Percentiles rank a stretch among this genome's conserved stretches.
phyloP scores from a whole-genome alignment of 2,888 invertebrate species.

The Cephus spinipes region DNA sequence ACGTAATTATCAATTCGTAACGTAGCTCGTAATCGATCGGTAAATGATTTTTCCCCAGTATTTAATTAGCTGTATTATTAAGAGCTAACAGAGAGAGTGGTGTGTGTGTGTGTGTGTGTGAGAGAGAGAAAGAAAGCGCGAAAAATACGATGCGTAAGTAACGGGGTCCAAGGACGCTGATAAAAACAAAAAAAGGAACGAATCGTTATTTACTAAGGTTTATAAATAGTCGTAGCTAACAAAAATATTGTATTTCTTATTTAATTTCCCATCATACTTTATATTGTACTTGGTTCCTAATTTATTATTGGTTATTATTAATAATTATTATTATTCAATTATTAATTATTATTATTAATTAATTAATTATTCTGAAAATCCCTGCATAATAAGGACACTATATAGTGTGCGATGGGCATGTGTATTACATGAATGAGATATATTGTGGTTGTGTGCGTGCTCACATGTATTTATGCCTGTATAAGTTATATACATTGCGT shows the following conservation, averaged over 20 bases:
- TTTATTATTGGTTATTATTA: constrained; percentile 52
- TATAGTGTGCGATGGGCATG: constrained; percentile 27
- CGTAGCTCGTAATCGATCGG: background rate
- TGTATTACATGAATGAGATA: constrained; percentile 34
- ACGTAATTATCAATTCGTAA: constrained; percentile 2
- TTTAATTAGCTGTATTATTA: constrained; percentile 10
- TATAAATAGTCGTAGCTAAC: constrained; percentile 47
- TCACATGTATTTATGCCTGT: background rate
- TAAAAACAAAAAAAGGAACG: constrained; percentile 24
- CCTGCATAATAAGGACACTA: background rate
- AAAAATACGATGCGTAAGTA: background rate
- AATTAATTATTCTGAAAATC: constrained; percentile 6
- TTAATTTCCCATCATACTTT: constrained; percentile 60
- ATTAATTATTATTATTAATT: constrained; percentile 24
- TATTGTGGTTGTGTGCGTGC: background rate
- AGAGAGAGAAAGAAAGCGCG: constrained; percentile 25
- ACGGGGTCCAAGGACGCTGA: background rate
- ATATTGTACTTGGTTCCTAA: constrained; percentile 66
- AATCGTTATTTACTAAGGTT: constrained; percentile 39
- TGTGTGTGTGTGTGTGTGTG: background rate
- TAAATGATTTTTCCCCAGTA: constrained; percentile 7
- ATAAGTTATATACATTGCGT: background rate
- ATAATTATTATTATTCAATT: constrained; percentile 33
- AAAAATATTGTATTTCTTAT: constrained; percentile 49
- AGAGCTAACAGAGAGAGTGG: constrained; percentile 14